A percentile compares a stretch with the other conserved stretches of the same genome.
These are phyloP conservation scores for Cariama cristata DNA, from an alignment of 2,113 vertebrate genomes.

Conservation along the genomic window DNA sequence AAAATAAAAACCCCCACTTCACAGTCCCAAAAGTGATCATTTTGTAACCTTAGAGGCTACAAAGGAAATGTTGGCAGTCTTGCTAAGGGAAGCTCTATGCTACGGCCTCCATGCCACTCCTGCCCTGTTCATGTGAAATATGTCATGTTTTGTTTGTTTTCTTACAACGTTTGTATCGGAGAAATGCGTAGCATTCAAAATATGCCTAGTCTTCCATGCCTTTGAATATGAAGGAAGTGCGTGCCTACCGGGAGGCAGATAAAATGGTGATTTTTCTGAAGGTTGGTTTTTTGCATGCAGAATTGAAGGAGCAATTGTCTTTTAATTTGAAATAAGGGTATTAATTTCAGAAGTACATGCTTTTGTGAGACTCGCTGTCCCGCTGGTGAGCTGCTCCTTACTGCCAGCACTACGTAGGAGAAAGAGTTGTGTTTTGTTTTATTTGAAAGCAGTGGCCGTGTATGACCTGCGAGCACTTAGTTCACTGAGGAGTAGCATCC, in stretches of 20 bases:
- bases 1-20: accelerated
- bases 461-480: neutral
- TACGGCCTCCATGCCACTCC: accelerated
- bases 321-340: neutral
- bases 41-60: neutral
- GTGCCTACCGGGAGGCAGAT: neutral
- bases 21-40: accelerated
- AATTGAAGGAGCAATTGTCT: neutral
- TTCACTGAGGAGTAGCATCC: no score
- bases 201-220: accelerated
- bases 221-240: neutral
- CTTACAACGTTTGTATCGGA: neutral
- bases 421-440: neutral
- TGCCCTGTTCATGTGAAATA: neutral
- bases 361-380: neutral
- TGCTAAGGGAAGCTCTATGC: neutral
- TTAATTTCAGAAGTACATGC: neutral
- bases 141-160: neutral
- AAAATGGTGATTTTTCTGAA: neutral
- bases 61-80: neutral
- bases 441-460: neutral
- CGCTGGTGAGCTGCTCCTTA: neutral
- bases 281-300: accelerated
- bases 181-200: neutral
- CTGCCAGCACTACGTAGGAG: accelerated